These are phyloP conservation scores for Calephelis virginiensis DNA, from an alignment of 1,140 invertebrate genomes.

Conservation along the genomic window DNA sequence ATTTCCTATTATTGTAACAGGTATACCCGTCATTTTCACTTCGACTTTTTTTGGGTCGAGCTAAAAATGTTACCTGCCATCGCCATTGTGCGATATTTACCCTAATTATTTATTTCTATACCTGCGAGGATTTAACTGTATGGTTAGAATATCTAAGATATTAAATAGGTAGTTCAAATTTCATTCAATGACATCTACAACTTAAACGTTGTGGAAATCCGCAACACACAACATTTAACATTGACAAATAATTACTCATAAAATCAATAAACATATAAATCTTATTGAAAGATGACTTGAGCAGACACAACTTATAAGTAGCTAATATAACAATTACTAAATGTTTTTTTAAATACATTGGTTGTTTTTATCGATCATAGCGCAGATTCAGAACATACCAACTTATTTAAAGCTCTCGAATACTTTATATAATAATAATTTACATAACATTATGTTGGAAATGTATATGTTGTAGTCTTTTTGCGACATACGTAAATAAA, in stretches of 20 bases:
- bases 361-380: conserved; percentile 32
- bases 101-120: conserved; percentile 39
- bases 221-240: conserved; percentile 14
- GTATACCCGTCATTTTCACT: conserved; percentile 32
- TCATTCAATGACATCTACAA: conserved; percentile 6
- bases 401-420: conserved; percentile 68
- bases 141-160: conserved; percentile 12
- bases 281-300: conserved; percentile 27
- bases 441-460: conserved; percentile 55
- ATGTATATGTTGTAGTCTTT: conserved; percentile 47
- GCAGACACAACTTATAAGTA: conserved; percentile 31
- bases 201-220: conserved; percentile 17
- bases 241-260: conserved; percentile 6
- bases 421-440: conserved; percentile 53
- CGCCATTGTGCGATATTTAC: conserved; percentile 38
- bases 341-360: conserved; percentile 26
- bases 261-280: conserved; percentile 14
- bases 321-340: conserved; percentile 24
- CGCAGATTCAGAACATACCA: conserved; percentile 41
- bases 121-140: conserved; percentile 63
- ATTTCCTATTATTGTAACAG: conserved; percentile 58
- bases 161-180: not conserved
- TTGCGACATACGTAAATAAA: conserved; percentile 37
- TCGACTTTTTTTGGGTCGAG: conserved; percentile 26
- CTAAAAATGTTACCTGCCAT: conserved; percentile 20